Percentiles rank a stretch among this genome's conserved stretches.
These are phyloP conservation scores for Myodes glareolus DNA, from an alignment of 2,113 vertebrate genomes.

Conservation along the genomic window DNA sequence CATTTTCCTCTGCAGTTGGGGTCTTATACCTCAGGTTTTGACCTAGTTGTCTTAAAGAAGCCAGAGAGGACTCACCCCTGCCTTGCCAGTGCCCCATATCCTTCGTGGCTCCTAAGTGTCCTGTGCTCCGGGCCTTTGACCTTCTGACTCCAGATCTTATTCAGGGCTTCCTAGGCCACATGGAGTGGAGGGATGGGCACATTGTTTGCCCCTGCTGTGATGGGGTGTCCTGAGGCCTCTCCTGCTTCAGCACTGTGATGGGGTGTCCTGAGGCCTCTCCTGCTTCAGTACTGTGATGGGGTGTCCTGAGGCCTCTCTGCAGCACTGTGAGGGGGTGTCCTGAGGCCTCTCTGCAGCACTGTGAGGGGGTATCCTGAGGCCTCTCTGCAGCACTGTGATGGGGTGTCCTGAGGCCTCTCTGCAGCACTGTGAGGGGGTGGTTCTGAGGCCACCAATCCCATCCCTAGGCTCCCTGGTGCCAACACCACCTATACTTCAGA, in stretches of 20 bases:
- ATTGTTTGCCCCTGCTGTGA: too few species aligned
- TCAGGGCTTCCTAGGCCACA: neutral
- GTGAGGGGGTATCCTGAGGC: neutral
- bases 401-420: neutral
- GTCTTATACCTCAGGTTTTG: neutral
- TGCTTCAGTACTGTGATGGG: too few species aligned
- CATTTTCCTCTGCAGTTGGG: neutral
- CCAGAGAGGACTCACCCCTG: too few species aligned
- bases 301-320: too few species aligned
- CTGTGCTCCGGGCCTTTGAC: neutral
- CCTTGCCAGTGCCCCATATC: neutral
- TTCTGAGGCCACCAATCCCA: neutral
- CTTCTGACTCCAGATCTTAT: neutral
- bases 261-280: neutral
- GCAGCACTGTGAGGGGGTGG: neutral
- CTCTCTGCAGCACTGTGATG: neutral
- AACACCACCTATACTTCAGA: neutral
- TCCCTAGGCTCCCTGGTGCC: neutral
- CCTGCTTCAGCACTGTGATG: neutral
- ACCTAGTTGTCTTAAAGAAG: neutral
- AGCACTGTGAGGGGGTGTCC: too few species aligned
- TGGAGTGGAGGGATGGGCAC: too few species aligned
- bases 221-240: neutral
- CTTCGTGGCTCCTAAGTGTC: neutral
- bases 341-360: neutral